Evolutionary conservation across 1,140 invertebrate species (phyloP).

Genomic region (Eurosta solidaginis): DNA sequence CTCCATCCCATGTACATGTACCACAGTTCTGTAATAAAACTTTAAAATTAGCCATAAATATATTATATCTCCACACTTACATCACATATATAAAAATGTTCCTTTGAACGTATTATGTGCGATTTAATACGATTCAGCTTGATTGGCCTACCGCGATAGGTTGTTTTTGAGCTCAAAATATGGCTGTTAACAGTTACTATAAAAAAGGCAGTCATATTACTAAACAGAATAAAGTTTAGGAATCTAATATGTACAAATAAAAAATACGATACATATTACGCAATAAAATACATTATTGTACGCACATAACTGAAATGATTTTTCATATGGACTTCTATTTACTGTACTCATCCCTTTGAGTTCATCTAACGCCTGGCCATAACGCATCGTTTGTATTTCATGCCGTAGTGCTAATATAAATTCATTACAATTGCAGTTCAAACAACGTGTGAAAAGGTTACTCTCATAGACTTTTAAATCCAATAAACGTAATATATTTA

Average conservation of each 20-base stretch:
- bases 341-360: background rate
- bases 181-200: slow-evolving; percentile 24
- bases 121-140: slow-evolving; percentile 61
- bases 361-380: slow-evolving; percentile 17
- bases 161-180: slow-evolving; percentile 43
- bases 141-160: slow-evolving; percentile 57
- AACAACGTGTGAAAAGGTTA: slow-evolving; percentile 72
- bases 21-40: slow-evolving; percentile 62
- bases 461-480: slow-evolving; percentile 65
- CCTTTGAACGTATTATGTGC: slow-evolving; percentile 61
- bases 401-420: slow-evolving; percentile 62
- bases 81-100: slow-evolving; percentile 68
- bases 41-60: background rate
- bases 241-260: background rate
- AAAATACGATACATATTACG: no score
- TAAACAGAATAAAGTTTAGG: background rate
- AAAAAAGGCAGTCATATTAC: background rate
- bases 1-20: slow-evolving; percentile 70
- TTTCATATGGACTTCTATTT: background rate
- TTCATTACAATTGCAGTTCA: slow-evolving; percentile 67
- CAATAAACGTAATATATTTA: slow-evolving; percentile 67
- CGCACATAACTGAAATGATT: background rate
- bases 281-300: no score
- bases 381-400: slow-evolving; percentile 58
- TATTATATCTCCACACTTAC: slow-evolving; percentile 28